Evolutionary conservation across 2,113 vertebrate genomes (phyloP).

Genomic region (Solea senegalensis): DNA sequence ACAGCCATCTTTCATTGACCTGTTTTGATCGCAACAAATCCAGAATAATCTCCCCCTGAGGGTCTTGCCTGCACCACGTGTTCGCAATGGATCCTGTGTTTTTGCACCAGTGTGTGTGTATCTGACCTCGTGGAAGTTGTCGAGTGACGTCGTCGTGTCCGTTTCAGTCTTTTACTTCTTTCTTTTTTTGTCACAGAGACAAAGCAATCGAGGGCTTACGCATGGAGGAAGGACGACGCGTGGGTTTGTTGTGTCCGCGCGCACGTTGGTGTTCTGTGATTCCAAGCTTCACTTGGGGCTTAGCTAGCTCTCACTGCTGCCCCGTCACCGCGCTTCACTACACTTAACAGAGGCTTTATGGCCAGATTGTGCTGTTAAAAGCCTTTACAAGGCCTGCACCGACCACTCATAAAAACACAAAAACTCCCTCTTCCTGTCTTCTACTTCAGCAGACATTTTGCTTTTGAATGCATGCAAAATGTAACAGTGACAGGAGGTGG

Average conservation of each 20-base stretch:
- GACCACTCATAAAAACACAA: slow-evolving; percentile 76
- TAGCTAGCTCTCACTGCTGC: slow-evolving; percentile 44
- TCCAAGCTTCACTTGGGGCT: slow-evolving; percentile 33
- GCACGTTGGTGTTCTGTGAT: slow-evolving; percentile 53
- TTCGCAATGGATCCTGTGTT: not conserved
- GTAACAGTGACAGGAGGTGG: slow-evolving; percentile 13
- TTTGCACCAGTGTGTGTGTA: not conserved
- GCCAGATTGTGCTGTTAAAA: slow-evolving; percentile 75
- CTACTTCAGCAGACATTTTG: slow-evolving; percentile 50
- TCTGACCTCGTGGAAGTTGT: not conserved
- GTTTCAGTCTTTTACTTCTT: not conserved
- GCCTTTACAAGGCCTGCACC: slow-evolving; percentile 74
- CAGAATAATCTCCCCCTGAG: not conserved
- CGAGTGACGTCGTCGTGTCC: too few relatives aligned
- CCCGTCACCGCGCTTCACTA: slow-evolving; percentile 75
- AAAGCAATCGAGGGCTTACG: not conserved
- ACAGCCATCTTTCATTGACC: not conserved
- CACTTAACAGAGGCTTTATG: slow-evolving; percentile 78
- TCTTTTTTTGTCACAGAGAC: not conserved
- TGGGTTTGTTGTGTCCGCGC: slow-evolving; percentile 6
- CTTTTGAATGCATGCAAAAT: slow-evolving; percentile 41
- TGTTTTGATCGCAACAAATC: slow-evolving; percentile 12
- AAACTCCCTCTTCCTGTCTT: slow-evolving; percentile 72
- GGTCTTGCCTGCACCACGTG: not conserved
- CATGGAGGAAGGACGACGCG: not conserved